Evolutionary conservation across 2,888 invertebrate genomes (phyloP), one percentile per base, ranked within the genome.

Genomic region (Chrysotoxum bicinctum): DNA sequence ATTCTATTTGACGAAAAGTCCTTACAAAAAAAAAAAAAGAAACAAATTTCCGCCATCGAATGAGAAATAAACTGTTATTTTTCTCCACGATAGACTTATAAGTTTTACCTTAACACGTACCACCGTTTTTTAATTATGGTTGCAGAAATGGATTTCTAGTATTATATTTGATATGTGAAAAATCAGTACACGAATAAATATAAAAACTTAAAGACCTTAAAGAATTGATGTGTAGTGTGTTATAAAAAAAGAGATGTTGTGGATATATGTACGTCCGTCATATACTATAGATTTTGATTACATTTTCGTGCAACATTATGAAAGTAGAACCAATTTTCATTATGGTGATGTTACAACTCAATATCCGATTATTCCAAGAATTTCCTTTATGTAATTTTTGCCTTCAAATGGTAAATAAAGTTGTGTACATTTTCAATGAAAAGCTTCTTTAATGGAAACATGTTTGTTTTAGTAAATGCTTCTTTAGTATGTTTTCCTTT

Each of bases 241-340:
- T 9, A 52, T 26, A n/a, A 8, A 52, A 52, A 48, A 26, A 16
- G 21, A 60, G 43, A 30, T 12, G 23, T 16, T 12, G 26, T 62
- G n/a, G 5, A 26, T 62, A 16, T 21, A 26, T n/a, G n/a, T n/a
- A n/a, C n/a, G n/a, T n/a, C n/a, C n/a, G n/a, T n/a, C n/a, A n/a
- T n/a, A n/a, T n/a, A n/a, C n/a, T n/a, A n/a, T 43, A 62, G 4
- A 62, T 62, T 62, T 62, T 62, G 62, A 62, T 62, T 43, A 62
- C 43, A 62, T 43, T 62, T 62, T 62, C 40, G 43, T 45, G 30
- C 26, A 30, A 30, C 1, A 43, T 62, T 62, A 62, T 62, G 30
- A 26, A 45, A 45, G 43, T 7, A 12, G 30, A 62, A 62, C 30
- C 62, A 62, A 62, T 62, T 62, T 62, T 19, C 62, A n/a, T 45